Evolutionary conservation across 1,140 invertebrate genomes (phyloP), one percentile per base, ranked within the genome.

Genomic region (Brachionus angularis): DNA sequence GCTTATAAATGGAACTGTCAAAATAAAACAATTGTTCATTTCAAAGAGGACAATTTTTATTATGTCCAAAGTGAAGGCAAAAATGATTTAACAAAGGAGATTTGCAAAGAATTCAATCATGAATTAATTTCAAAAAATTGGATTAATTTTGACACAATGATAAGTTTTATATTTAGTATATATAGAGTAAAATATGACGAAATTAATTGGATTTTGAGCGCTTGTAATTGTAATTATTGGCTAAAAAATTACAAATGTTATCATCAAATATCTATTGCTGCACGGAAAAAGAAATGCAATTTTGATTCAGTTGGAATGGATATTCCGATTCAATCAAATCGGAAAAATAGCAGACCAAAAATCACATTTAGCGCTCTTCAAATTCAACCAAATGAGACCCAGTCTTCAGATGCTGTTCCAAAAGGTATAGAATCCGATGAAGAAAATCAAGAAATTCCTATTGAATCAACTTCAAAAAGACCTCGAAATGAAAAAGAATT

Each of bases 1-100:
- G 49, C 49, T 52, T 52, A 52, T 52, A 29, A 52, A 52, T 52
- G 49, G 49, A 52, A 52, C 49, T 29, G 25, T 52, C n/a, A 29
- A 29, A 52, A 52, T 21, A 49, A 49, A 21, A 49, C 47, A 49
- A 49, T 49, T 23, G 21, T 49, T 49, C 47, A 49, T 50, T 27
- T n/a, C n/a, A n/a, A n/a, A n/a, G n/a, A n/a, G n/a, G n/a, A n/a
- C n/a, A n/a, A n/a, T n/a, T n/a, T n/a, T n/a, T n/a, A n/a, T n/a
- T n/a, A n/a, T n/a, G n/a, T n/a, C n/a, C n/a, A n/a, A n/a, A n/a
- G n/a, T n/a, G n/a, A n/a, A n/a, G n/a, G n/a, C n/a, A n/a, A n/a
- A n/a, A n/a, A n/a, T n/a, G n/a, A n/a, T n/a, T n/a, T n/a, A n/a
- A n/a, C n/a, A n/a, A n/a, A n/a, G n/a, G n/a, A n/a, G n/a, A n/a